phyloP scores from a whole-genome alignment of 23 tunicate genomes.

The Halocynthia roretzi region DNA sequence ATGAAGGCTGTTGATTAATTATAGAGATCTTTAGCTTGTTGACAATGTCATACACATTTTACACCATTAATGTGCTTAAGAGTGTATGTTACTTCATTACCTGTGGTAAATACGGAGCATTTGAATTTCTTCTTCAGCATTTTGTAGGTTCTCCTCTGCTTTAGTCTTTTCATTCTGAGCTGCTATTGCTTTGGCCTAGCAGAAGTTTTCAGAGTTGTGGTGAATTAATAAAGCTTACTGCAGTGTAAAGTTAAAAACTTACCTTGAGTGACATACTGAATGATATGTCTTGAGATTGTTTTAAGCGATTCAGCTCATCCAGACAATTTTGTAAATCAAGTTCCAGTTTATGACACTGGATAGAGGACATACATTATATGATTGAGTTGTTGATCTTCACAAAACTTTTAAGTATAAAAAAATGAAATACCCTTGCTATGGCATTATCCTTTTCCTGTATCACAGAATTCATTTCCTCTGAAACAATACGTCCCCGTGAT shows the following conservation, averaged over 20 bases:
- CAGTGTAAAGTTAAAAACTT: not conserved
- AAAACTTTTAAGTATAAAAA: not conserved
- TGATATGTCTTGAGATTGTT: conserved; percentile 12
- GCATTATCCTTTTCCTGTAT: conserved; percentile 62
- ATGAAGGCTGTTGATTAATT: not conserved
- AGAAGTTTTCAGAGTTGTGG: not conserved
- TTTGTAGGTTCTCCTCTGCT: conserved; percentile 15
- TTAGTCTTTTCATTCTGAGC: conserved; percentile 28
- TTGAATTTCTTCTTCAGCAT: conserved; percentile 44
- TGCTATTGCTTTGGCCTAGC: conserved; percentile 21
- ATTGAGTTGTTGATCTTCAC: conserved; percentile 1
- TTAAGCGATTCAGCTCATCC: conserved; percentile 3
- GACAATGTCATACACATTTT: no score
- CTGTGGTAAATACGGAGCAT: conserved; percentile 36
- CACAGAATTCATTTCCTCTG: conserved; percentile 45
- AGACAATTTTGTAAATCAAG: conserved; percentile 13
- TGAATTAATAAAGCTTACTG: not conserved
- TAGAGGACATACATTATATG: not conserved
- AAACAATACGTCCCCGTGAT: conserved; percentile 27
- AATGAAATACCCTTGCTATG: conserved; percentile 20
- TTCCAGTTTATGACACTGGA: conserved; percentile 9
- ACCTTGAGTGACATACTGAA: conserved; percentile 13
- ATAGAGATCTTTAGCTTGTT: not conserved
- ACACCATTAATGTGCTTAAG: no score
- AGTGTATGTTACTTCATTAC: conserved; percentile 1